Evolutionary conservation across 1,140 invertebrate species (phyloP).

Genomic region (Cyrtorhinus lividipennis): DNA sequence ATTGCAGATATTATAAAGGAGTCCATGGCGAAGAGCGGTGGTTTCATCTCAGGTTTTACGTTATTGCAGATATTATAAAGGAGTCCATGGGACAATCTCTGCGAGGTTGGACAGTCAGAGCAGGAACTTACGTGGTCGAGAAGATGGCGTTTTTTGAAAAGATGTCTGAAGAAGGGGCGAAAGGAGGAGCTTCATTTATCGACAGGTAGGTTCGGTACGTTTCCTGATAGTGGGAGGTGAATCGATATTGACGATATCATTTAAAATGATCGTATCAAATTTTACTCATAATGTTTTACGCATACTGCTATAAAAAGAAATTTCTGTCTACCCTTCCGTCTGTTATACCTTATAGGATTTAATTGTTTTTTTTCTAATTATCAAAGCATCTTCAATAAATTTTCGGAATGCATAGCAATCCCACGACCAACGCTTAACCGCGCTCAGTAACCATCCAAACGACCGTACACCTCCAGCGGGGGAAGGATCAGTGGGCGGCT

Average conservation of each 20-base stretch:
- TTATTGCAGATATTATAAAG: background rate
- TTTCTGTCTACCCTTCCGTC: background rate
- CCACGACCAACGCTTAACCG: too few species aligned
- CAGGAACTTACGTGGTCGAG: constrained; percentile 60
- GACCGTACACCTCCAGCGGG: too few species aligned
- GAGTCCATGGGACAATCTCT: constrained; percentile 31
- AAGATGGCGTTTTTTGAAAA: constrained; percentile 58
- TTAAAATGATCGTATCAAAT: background rate
- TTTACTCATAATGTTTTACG: background rate
- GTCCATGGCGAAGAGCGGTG: too few species aligned
- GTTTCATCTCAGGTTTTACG: too few species aligned
- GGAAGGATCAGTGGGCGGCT: too few species aligned
- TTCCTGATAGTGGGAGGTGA: too few species aligned
- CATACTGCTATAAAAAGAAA: background rate
- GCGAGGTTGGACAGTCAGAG: constrained; percentile 56
- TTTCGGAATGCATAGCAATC: too few species aligned
- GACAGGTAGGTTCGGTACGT: too few species aligned
- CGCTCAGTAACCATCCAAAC: too few species aligned
- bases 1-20: constrained; percentile 9
- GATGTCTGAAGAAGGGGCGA: constrained; percentile 34
- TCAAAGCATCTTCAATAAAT: too few species aligned
- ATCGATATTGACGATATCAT: background rate
- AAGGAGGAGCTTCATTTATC: constrained; percentile 34
- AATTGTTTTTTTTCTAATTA: too few species aligned
- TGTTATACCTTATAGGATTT: too few species aligned